Evolutionary conservation across 2,797 vertebrate species (phyloP).

Genomic region (Chrysocyon brachyurus): DNA sequence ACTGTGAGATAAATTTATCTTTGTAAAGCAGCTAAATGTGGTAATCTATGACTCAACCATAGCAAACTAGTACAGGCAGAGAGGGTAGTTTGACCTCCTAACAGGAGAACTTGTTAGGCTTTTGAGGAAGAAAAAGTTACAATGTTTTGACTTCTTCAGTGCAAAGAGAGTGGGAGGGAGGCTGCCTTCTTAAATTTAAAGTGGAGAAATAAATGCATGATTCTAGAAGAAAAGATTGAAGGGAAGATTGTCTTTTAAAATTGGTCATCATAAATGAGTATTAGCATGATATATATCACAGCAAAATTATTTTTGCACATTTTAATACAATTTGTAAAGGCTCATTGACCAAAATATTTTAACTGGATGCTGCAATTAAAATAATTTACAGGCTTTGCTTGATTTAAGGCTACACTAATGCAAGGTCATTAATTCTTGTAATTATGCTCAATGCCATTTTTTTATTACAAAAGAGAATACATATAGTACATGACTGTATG

Average conservation of each 20-base stretch:
- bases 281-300: slow-evolving; percentile 37
- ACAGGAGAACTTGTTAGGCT: not conserved
- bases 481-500: not conserved
- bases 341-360: slow-evolving; percentile 78
- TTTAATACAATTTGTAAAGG: slow-evolving; percentile 73
- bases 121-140: not conserved
- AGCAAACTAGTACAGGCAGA: not conserved
- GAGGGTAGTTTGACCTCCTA: not conserved
- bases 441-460: slow-evolving; percentile 63
- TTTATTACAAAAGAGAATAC: slow-evolving; percentile 46
- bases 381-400: slow-evolving; percentile 71
- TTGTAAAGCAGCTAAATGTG: not conserved
- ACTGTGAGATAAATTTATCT: not conserved
- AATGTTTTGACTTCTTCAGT: not conserved
- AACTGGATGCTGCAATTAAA: slow-evolving; percentile 72
- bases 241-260: slow-evolving; percentile 45
- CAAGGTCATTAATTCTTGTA: slow-evolving; percentile 70
- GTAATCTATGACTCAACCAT: not conserved
- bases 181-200: not conserved
- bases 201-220: not conserved
- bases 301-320: slow-evolving; percentile 67
- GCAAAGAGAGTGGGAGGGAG: not conserved
- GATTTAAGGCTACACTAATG: slow-evolving; percentile 71
- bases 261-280: slow-evolving; percentile 39
- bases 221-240: slow-evolving; percentile 20